Conservation (phyloP, 2,888 invertebrate genomes). For the Himalopsyche kuldschensis region DNA sequence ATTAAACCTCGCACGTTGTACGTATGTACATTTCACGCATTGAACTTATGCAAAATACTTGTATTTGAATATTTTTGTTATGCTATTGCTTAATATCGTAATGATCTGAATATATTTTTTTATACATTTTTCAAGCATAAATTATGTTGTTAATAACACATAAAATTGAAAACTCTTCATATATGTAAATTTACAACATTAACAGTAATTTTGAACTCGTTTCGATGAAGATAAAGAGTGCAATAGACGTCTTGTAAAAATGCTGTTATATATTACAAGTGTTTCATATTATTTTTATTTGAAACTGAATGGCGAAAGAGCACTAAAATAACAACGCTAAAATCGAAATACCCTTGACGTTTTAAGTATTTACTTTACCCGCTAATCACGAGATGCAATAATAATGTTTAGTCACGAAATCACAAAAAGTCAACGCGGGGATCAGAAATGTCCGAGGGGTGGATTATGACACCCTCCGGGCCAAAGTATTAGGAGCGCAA, state of each 20-base stretch:
- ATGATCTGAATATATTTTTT: background rate
- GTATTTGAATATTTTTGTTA: background rate
- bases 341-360: background rate
- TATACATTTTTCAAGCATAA: background rate
- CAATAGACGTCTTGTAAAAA: no score
- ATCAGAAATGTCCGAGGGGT: conserved; percentile 32
- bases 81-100: background rate
- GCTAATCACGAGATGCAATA: background rate
- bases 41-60: background rate
- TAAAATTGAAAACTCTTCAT: background rate
- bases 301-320: background rate
- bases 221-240: background rate
- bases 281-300: no score
- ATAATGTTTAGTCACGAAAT: conserved; percentile 25
- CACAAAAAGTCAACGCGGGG: conserved; percentile 38
- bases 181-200: background rate
- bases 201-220: background rate
- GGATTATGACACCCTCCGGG: conserved; percentile 32
- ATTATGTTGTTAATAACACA: background rate
- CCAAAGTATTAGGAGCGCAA: conserved; percentile 1
- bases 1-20: background rate
- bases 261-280: no score
- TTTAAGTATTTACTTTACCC: background rate
- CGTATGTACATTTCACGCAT: background rate
- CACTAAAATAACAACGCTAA: background rate